phyloP scores from a whole-genome alignment of 2,113 vertebrate species.

The Argyrosomus japonicus region DNA sequence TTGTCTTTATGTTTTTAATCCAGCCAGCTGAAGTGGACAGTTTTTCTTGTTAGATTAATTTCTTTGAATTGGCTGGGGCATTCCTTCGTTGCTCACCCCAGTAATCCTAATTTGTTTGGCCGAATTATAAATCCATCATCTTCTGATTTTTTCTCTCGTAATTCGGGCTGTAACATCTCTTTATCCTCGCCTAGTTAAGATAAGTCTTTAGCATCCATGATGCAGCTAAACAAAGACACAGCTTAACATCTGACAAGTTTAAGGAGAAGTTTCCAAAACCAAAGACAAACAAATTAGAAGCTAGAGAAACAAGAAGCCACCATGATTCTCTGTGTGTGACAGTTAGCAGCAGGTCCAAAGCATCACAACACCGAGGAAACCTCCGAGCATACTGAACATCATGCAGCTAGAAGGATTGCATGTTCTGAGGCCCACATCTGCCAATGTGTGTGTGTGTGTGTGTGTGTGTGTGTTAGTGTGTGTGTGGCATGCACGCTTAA shows the following conservation, averaged over 20 bases:
- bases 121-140: not conserved
- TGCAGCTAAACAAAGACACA: not conserved
- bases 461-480: conserved; percentile 4
- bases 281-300: not conserved
- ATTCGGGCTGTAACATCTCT: too few relatives aligned
- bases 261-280: not conserved
- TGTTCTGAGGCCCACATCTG: conserved; percentile 33
- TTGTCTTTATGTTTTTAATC: not conserved
- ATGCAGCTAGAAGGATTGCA: not conserved
- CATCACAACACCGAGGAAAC: not conserved
- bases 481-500: conserved; percentile 30
- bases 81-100: not conserved
- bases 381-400: not conserved
- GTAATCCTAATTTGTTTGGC: not conserved
- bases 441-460: conserved; percentile 23
- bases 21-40: too few relatives aligned
- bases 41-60: not conserved
- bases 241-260: not conserved
- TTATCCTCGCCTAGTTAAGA: too few relatives aligned
- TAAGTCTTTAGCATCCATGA: not conserved
- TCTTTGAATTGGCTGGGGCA: not conserved
- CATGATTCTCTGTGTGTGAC: not conserved
- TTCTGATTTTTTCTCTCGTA: too few relatives aligned
- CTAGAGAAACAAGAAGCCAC: not conserved
- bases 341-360: not conserved